Evolutionary conservation across 2,113 vertebrate species (phyloP), one percentile per base, ranked within the genome.

Genomic region (Coturnix japonica): DNA sequence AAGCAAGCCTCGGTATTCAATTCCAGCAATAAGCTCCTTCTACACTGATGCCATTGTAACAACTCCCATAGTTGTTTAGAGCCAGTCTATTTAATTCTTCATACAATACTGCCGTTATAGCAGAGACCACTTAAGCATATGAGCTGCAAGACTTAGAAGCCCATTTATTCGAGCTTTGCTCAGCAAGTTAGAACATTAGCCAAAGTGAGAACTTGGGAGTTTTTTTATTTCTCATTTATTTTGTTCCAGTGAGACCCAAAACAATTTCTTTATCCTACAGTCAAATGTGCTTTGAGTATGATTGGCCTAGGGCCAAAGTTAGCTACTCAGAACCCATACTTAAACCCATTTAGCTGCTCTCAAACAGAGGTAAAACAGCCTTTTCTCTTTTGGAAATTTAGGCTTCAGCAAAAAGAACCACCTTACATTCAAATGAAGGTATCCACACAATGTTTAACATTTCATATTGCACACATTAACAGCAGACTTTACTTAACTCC

Each of bases 1-100:
- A 95, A 96, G 90, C 66, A 76, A 91, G 93, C 26, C 46, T 60
- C 80, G 43, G 73, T 61, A 65, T 93, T 90, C 93, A 90, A 47
- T 31, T 84, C 39, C 4, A 93, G 92, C 88, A 94, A 91, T 87
- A 81, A 94, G 78, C 63, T 80, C 75, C 70, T 88, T 88, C 83
- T 85, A 61, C 72, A 43, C 53, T 70, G 83, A 74, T 91, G 86
- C 67, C 63, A 70, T 91, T 90, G 10, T 16, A 94, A 91, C 77
- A 91, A 86, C 84, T 91, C 64, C 81, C 4, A 2, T 69, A 33
- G 89, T 87, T 73, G 75, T 79, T 60, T 4, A 49, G 89, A 81
- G 60, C 84, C 51, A 47, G 89, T 79, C 89, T 86, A 33, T 93
- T 89, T 90, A 92, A 73, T 49, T 91, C 71, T 66, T 66, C 70